Evolutionary conservation across 1,140 invertebrate species (phyloP).

Genomic region (Caenorhabditis briggsae): DNA sequence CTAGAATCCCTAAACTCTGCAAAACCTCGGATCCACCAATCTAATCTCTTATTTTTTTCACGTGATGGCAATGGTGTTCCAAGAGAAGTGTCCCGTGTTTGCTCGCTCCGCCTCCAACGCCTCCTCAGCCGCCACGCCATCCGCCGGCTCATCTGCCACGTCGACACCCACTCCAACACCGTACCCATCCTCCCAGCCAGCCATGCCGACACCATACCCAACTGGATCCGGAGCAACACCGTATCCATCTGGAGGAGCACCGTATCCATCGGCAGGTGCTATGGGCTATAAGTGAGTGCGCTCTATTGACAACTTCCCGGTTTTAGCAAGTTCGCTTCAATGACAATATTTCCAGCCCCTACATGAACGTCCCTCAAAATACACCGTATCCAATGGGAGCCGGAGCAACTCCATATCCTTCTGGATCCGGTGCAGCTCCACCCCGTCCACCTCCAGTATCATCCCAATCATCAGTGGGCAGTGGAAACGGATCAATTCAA

Average conservation of each 20-base stretch:
- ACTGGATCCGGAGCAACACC: constrained; percentile 25
- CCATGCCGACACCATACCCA: constrained; percentile 64
- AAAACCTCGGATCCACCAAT: not conserved
- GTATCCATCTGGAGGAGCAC: constrained; percentile 5
- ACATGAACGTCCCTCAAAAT: constrained; percentile 61
- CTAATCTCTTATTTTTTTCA: constrained; percentile 78
- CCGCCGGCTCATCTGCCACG: constrained; percentile 76
- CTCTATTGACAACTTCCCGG: too few relatives aligned
- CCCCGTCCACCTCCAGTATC: constrained; percentile 44
- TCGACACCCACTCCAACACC: constrained; percentile 59
- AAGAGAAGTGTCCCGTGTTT: constrained; percentile 93
- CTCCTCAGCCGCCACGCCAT: constrained; percentile 78
- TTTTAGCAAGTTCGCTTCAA: too few relatives aligned
- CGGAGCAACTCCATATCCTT: constrained; percentile 39
- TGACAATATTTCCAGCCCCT: constrained; percentile 46
- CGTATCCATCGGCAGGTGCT: constrained; percentile 63
- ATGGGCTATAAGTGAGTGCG: constrained; percentile 30
- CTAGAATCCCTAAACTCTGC: too few relatives aligned
- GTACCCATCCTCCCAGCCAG: constrained; percentile 61
- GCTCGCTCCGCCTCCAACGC: constrained; percentile 60
- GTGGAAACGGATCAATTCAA: constrained; percentile 80
- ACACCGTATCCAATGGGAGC: constrained; percentile 61
- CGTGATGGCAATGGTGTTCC: constrained; percentile 92
- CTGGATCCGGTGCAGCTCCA: not conserved
- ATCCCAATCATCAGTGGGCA: not conserved